Evolutionary conservation across 2,113 vertebrate genomes (phyloP), one percentile per base, ranked within the genome.

Genomic region (Mesitornis unicolor): DNA sequence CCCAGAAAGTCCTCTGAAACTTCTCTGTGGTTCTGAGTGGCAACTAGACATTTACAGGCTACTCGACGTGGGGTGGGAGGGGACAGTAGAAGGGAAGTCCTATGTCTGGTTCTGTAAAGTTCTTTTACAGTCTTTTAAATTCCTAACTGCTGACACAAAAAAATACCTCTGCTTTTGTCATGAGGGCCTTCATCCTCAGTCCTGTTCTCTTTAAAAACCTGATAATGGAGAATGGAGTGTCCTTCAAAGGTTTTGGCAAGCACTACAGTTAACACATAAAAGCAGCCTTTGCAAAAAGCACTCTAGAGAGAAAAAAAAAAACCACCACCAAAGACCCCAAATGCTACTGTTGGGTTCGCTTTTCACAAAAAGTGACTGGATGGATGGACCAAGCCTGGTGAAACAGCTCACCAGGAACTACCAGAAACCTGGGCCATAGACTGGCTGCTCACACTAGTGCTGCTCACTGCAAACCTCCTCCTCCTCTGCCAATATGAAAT

Each of bases 31-130:
- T 56, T 81, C 45, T 69, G 7, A 38, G 47, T 5, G 28, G 24
- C 42, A 92, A n/a, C 29, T 64, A 47, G 43, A 31, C 19, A 31
- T 43, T 43, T 60, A 28, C 10, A 33, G 16, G 18, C 59, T 81
- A 47, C 53, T 42, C 1, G 0, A 59, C 10, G 7, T 2, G n/a
- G 5, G 18, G 13, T 0, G 0, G 14, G 21, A 59, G 5, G 0
- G 12, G 7, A 6, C 19, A 50, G 16, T 5, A 69, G 20, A 78
- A 73, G 26, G 22, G 10, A 33, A 65, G 16, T 33, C 6, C 42
- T 18, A 31, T 5, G 4, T 45, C 0, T 0, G 36, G 28, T 48
- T 71, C 53, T 28, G 19, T 51, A 40, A 67, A 17, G 3, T 9
- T 31, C 63, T 70, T 53, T 64, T 38, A 56, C 11, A 68, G 25